Conservation (phyloP, 1,140 invertebrate species). For the Spodoptera frugiperda region DNA sequence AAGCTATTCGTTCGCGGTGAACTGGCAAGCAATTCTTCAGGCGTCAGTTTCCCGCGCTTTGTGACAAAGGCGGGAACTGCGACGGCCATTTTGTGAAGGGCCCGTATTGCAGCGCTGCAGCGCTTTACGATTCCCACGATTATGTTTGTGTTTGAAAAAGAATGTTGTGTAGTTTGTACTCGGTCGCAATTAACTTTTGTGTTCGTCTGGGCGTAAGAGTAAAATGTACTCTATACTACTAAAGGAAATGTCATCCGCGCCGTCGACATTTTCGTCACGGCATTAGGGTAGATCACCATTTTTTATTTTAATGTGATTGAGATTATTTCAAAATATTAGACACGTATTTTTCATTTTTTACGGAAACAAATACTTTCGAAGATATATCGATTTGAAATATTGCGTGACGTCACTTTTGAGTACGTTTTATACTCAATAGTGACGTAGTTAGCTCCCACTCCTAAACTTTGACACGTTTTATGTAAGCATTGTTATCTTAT, state of each 20-base stretch:
- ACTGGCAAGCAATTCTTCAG: slow-evolving; percentile 44
- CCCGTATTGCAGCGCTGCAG: neutral
- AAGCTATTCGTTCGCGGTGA: slow-evolving; percentile 10
- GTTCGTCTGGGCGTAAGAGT: slow-evolving; percentile 18
- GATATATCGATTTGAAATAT: no score
- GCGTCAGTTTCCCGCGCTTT: slow-evolving; percentile 50
- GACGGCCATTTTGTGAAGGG: slow-evolving; percentile 40
- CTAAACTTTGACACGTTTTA: no score
- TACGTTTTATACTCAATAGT: no score
- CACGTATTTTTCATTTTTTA: no score
- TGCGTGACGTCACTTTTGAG: no score
- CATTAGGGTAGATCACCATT: no score
- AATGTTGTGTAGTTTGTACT: slow-evolving; percentile 21
- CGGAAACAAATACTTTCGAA: no score
- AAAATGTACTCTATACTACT: slow-evolving; percentile 8
- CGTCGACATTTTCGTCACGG: neutral
- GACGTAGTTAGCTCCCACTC: no score
- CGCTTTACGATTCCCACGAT: slow-evolving; percentile 18
- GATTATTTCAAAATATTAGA: no score
- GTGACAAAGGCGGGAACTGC: slow-evolving; percentile 47
- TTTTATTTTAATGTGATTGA: no score
- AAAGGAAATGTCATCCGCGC: neutral
- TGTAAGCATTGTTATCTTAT: no score
- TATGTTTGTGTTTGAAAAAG: slow-evolving; percentile 28
- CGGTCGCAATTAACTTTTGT: slow-evolving; percentile 25